These are phyloP conservation scores for Oscheius myriophilus DNA, from an alignment of 2,888 invertebrate species.

Conservation along the genomic window DNA sequence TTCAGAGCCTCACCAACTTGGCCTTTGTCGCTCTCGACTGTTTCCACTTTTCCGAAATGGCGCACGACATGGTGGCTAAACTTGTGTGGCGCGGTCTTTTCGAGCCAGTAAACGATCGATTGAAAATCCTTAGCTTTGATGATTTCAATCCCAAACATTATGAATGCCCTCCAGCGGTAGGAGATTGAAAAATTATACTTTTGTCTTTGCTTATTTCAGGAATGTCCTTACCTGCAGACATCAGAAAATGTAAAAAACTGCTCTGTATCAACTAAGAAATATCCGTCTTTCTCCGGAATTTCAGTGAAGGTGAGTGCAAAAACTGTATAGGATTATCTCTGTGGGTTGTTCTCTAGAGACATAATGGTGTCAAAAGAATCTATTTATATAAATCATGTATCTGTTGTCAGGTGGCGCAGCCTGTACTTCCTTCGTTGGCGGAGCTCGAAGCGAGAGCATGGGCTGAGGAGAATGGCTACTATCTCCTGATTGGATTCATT, in stretches of 20 bases:
- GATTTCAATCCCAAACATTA: slow-evolving; percentile 21
- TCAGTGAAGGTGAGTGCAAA: background rate
- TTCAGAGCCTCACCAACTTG: slow-evolving; percentile 37
- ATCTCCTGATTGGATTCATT: too few species aligned
- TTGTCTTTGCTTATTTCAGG: background rate
- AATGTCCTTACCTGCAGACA: background rate
- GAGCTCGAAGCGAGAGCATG: too few species aligned
- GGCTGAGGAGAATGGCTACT: too few species aligned
- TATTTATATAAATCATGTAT: too few species aligned
- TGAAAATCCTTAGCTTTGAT: background rate
- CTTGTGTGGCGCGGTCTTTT: slow-evolving; percentile 49
- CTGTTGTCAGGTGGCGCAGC: too few species aligned
- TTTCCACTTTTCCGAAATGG: slow-evolving; percentile 50
- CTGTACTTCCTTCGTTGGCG: too few species aligned
- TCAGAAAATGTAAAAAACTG: background rate
- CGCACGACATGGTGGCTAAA: slow-evolving; percentile 52
- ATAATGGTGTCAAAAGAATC: too few species aligned
- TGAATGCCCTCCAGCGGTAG: slow-evolving; percentile 26
- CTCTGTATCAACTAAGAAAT: background rate
- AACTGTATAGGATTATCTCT: too few species aligned
- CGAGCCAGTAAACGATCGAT: slow-evolving; percentile 27
- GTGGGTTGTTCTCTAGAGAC: too few species aligned
- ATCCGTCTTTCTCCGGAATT: slow-evolving; percentile 1
- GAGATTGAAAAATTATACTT: background rate
- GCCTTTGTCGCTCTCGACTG: slow-evolving; percentile 55